Evolutionary conservation across 1,140 invertebrate species (phyloP).

Genomic region (Cardiocondyla obscurior): DNA sequence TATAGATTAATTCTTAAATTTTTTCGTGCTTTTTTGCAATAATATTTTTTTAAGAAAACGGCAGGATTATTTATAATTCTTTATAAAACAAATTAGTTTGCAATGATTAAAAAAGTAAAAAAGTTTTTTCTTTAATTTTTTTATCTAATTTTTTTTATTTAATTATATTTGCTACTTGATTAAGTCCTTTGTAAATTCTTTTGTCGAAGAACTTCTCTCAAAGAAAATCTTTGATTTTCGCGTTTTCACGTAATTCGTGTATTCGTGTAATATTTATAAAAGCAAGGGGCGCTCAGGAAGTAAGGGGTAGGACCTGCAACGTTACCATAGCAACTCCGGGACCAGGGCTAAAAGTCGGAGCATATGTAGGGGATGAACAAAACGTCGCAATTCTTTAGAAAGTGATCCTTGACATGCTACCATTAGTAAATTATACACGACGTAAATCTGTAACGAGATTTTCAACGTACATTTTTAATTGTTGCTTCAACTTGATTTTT

Average conservation of each 20-base stretch:
- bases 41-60: background rate
- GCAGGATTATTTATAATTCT: background rate
- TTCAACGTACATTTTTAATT: background rate
- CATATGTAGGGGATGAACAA: background rate
- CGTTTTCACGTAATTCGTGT: background rate
- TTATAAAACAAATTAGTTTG: background rate
- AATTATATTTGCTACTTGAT: background rate
- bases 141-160: background rate
- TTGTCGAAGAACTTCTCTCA: background rate
- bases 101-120: background rate
- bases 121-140: background rate
- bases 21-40: background rate
- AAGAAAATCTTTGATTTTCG: background rate
- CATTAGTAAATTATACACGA: background rate
- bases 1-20: background rate
- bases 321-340: constrained; percentile 81
- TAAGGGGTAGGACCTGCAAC: constrained; percentile 72
- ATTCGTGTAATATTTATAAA: background rate
- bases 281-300: constrained; percentile 65
- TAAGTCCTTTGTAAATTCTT: background rate
- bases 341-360: constrained; percentile 70
- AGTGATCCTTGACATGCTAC: constrained; percentile 11
- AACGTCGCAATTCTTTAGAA: constrained; percentile 26
- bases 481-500: background rate
- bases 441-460: background rate